phyloP scores from a whole-genome alignment of 2,797 vertebrate genomes.

The Phoxinus dragarum region DNA sequence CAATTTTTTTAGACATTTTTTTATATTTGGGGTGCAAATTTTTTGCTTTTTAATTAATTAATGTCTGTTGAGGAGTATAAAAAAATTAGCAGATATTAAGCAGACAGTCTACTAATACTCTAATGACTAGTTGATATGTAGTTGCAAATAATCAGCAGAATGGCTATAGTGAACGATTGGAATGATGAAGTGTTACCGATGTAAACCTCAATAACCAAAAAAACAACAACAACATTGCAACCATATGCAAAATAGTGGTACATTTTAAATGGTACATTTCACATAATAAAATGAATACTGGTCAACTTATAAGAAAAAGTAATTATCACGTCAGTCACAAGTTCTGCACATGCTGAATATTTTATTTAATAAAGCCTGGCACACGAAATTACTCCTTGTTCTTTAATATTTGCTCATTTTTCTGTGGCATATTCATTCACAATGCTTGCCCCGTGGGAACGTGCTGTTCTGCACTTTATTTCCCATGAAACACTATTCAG shows the following conservation, averaged over 20 bases:
- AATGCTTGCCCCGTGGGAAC: conserved; percentile 12
- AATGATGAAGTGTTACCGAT: neutral
- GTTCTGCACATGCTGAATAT: neutral
- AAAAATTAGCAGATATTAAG: neutral
- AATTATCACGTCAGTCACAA: neutral
- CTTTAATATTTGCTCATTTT: conserved; percentile 15
- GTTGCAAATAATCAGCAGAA: neutral
- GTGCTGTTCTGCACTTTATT: conserved; percentile 1
- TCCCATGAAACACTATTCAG: conserved; percentile 18
- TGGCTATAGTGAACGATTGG: neutral
- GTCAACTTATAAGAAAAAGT: neutral
- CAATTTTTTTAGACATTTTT: too few relatives aligned
- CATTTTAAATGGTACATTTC: neutral
- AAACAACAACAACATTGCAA: neutral
- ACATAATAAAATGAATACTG: neutral
- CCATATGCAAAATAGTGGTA: neutral
- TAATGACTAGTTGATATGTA: too few relatives aligned
- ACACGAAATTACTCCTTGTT: neutral
- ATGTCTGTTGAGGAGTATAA: neutral
- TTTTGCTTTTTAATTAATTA: too few relatives aligned
- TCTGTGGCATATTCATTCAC: neutral
- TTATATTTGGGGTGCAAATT: too few relatives aligned
- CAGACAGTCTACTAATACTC: too few relatives aligned
- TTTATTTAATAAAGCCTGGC: neutral
- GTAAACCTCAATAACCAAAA: neutral